Evolutionary conservation across 2,797 vertebrate species (phyloP).

Genomic region (Distichodus sexfasciatus): DNA sequence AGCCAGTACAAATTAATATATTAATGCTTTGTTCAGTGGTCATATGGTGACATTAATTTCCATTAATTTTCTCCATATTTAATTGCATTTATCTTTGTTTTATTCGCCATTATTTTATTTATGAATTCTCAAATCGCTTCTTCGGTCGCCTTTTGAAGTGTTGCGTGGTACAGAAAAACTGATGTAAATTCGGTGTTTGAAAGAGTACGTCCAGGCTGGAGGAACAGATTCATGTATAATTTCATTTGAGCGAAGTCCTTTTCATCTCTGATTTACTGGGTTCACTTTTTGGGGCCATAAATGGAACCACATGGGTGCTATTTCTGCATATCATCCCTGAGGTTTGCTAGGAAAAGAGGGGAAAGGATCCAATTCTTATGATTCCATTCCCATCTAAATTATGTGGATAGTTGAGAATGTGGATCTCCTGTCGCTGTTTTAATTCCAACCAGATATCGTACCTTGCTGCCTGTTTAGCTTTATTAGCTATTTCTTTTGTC

Average conservation of each 20-base stretch:
- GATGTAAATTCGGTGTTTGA: conserved; percentile 19
- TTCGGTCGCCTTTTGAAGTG: conserved; percentile 19
- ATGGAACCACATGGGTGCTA: conserved; percentile 79
- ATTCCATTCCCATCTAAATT: conserved; percentile 37
- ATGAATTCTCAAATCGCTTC: neutral
- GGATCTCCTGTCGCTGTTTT: conserved; percentile 24
- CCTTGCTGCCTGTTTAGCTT: too few species aligned
- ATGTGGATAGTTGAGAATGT: conserved; percentile 33
- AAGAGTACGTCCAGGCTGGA: conserved; percentile 14
- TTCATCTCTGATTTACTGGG: conserved; percentile 88
- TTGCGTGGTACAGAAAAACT: conserved; percentile 3
- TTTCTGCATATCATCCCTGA: conserved; percentile 77
- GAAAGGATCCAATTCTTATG: conserved; percentile 23
- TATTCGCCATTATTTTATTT: too few species aligned
- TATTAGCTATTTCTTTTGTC: too few species aligned
- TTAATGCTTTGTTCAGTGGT: too few species aligned
- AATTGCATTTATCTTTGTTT: too few species aligned
- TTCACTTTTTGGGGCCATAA: conserved; percentile 74
- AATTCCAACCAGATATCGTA: conserved; percentile 15
- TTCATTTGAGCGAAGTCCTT: conserved; percentile 82
- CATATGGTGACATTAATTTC: too few species aligned
- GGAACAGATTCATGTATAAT: conserved; percentile 75
- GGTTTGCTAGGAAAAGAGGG: conserved; percentile 13
- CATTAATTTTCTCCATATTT: too few species aligned
- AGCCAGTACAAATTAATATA: too few species aligned